Percentiles rank a stretch among this genome's conserved stretches.
Evolutionary conservation across 2,888 invertebrate genomes (phyloP).

Genomic region (Yponomeuta malinellus): DNA sequence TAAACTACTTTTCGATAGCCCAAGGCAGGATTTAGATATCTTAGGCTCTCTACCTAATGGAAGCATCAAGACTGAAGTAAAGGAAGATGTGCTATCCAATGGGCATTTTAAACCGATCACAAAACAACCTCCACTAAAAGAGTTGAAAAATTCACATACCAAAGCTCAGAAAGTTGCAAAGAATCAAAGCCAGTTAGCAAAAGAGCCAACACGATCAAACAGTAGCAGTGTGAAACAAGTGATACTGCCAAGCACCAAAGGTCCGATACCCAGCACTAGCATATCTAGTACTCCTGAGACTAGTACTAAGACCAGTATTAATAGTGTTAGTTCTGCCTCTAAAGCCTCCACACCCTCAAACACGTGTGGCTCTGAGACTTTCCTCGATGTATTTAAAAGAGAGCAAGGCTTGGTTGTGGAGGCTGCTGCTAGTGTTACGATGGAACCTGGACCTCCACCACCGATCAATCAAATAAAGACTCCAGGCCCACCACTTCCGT

Average conservation of each 20-base stretch:
- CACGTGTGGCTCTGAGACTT: conserved; percentile 42
- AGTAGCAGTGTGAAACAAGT: conserved; percentile 34
- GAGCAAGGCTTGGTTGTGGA: conserved; percentile 54
- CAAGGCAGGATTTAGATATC: conserved; percentile 49
- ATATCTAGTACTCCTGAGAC: conserved; percentile 25
- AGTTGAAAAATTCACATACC: conserved; percentile 45
- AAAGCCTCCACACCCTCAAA: conserved; percentile 13
- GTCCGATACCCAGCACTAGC: conserved; percentile 31
- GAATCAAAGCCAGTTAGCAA: conserved; percentile 34
- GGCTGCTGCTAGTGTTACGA: conserved; percentile 37
- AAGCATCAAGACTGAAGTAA: conserved; percentile 47
- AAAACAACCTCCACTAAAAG: conserved; percentile 31
- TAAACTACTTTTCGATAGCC: conserved; percentile 42
- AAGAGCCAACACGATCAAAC: conserved; percentile 37
- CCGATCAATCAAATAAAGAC: conserved; percentile 19
- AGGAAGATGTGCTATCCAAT: conserved; percentile 47
- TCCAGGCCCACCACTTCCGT: background rate
- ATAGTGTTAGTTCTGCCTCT: conserved; percentile 48
- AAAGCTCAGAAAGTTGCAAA: conserved; percentile 53
- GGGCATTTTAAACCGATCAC: conserved; percentile 47
- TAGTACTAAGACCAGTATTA: conserved; percentile 55
- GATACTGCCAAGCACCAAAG: conserved; percentile 42
- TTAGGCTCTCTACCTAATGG: conserved; percentile 48
- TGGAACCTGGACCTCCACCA: conserved; percentile 33
- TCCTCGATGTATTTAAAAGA: conserved; percentile 68